phyloP scores from a whole-genome alignment of 2,888 invertebrate genomes.

The Drosophila colorata region DNA sequence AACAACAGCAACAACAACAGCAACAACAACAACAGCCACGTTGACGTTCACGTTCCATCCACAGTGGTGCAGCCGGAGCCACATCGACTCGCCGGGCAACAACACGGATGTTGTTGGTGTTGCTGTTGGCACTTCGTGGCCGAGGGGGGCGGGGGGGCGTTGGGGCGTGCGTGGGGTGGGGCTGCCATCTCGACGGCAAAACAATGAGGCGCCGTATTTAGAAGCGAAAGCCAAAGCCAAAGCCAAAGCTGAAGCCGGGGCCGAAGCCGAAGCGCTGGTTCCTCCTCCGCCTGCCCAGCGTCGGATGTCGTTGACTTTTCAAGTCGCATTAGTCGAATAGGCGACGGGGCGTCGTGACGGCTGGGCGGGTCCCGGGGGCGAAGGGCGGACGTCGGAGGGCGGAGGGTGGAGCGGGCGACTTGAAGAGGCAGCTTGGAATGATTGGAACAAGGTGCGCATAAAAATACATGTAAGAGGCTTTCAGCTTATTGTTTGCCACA shows the following conservation, averaged over 20 bases:
- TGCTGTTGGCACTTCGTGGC: slow-evolving; percentile 35
- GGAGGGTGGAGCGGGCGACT: background rate
- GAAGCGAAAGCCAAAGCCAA: slow-evolving; percentile 54
- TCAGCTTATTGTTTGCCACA: slow-evolving; percentile 79
- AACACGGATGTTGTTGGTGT: slow-evolving; percentile 18
- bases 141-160: slow-evolving; percentile 19
- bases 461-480: slow-evolving; percentile 79
- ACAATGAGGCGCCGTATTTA: slow-evolving; percentile 70
- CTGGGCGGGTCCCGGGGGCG: background rate
- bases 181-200: slow-evolving; percentile 49
- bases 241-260: background rate
- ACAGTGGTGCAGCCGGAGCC: slow-evolving; percentile 10
- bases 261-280: slow-evolving; percentile 4
- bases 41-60: slow-evolving; percentile 4
- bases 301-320: slow-evolving; percentile 79
- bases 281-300: slow-evolving; percentile 19
- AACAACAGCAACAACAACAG: slow-evolving; percentile 44
- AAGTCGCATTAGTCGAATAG: slow-evolving; percentile 74
- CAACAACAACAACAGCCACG: slow-evolving; percentile 24
- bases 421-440: slow-evolving; percentile 42
- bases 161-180: no score
- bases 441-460: slow-evolving; percentile 63
- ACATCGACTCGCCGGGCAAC: slow-evolving; percentile 16
- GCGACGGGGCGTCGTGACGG: slow-evolving; percentile 16
- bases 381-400: background rate